Conservation (phyloP, 2,113 vertebrate genomes). For the Nymphicus hollandicus region DNA sequence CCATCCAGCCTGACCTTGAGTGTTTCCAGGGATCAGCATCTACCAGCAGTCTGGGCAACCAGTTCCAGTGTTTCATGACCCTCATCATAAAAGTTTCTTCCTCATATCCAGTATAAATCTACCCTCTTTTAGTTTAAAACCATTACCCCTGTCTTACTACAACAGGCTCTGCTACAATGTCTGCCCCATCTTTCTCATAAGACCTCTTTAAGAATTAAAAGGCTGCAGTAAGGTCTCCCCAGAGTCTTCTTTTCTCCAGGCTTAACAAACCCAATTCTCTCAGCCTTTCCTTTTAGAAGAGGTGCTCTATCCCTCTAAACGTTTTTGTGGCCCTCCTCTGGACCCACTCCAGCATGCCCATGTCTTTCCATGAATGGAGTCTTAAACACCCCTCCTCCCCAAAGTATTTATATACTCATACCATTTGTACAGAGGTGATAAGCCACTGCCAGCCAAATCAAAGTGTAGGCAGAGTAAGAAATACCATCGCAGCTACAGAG, state of each 20-base stretch:
- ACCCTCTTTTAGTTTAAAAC: not conserved
- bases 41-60: not conserved
- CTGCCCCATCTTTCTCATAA: not conserved
- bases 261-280: not conserved
- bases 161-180: not conserved
- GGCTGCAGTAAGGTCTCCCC: not conserved
- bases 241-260: not conserved
- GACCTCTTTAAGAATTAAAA: not conserved
- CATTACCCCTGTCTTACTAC: not conserved
- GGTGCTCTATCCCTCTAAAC: not conserved
- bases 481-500: not conserved
- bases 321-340: not conserved
- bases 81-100: not conserved
- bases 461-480: not conserved
- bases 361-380: not conserved
- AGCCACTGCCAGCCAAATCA: not conserved
- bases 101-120: not conserved
- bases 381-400: not conserved
- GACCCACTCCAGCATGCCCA: rapidly evolving
- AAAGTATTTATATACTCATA: not conserved
- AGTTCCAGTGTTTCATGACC: not conserved
- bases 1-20: not conserved
- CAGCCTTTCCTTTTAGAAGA: not conserved
- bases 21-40: not conserved
- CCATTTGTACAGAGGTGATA: not conserved